Evolutionary conservation across 2,113 vertebrate species (phyloP).

Genomic region (Aythya baeri): DNA sequence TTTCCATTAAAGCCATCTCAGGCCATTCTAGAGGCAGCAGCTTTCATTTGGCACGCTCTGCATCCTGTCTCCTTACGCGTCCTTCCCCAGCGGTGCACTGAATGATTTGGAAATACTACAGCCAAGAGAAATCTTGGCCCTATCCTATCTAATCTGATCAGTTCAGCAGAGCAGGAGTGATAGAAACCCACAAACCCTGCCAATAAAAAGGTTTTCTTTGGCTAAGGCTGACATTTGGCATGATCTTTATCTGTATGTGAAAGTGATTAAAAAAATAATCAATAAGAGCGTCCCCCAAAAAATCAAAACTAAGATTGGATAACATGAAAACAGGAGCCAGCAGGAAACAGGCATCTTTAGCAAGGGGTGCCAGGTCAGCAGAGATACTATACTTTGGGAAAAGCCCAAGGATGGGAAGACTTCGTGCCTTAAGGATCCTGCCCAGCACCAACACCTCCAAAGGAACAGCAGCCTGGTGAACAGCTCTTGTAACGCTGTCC

Average conservation of each 20-base stretch:
- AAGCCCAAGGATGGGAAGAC: neutral
- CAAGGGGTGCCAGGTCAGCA: neutral
- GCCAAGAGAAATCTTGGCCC: constrained; percentile 49
- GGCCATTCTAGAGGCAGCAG: neutral
- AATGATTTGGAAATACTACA: constrained; percentile 12
- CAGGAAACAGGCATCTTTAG: neutral
- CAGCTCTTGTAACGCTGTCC: neutral
- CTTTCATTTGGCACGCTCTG: neutral
- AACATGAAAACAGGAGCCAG: neutral
- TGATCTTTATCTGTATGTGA: neutral
- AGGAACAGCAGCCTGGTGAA: neutral
- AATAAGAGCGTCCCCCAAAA: neutral
- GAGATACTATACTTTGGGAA: neutral
- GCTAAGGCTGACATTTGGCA: neutral
- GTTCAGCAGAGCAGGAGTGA: constrained; percentile 11
- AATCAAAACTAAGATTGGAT: neutral
- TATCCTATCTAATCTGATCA: constrained; percentile 40
- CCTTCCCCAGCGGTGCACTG: neutral
- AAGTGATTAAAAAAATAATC: neutral
- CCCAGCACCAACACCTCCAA: neutral
- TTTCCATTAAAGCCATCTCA: neutral
- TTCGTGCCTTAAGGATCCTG: neutral
- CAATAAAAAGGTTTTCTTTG: constrained; percentile 36
- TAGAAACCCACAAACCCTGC: neutral
- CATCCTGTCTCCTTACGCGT: neutral